Evolutionary conservation across 2,113 vertebrate species (phyloP).

Genomic region (Poeciliopsis prolifica): DNA sequence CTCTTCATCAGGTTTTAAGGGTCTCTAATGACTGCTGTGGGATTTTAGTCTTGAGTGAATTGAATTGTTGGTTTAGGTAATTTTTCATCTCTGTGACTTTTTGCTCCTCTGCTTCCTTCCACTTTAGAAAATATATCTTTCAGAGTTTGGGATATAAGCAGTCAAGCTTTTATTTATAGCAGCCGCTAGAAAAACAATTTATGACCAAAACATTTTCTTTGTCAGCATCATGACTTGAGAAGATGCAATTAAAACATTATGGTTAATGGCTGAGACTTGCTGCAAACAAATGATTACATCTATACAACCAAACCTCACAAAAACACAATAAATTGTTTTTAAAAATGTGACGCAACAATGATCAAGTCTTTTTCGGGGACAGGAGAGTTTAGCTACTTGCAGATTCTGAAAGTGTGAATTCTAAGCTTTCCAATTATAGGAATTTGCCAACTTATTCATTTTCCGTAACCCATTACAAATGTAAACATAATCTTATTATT

Average conservation of each 20-base stretch:
- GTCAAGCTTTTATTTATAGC: background rate
- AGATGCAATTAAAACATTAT: background rate
- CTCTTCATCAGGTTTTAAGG: conserved; percentile 60
- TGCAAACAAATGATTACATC: conserved; percentile 7
- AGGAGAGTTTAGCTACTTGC: no score
- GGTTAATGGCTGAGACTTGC: background rate
- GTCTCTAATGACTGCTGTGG: conserved; percentile 65
- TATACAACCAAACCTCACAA: background rate
- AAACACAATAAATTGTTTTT: background rate
- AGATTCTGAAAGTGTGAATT: no score
- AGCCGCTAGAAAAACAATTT: conserved; percentile 10
- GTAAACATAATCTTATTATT: no score
- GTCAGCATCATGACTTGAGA: conserved; percentile 20
- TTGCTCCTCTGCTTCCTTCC: conserved; percentile 33
- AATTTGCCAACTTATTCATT: no score
- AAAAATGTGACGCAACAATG: no score
- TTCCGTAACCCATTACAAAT: no score
- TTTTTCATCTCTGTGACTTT: conserved; percentile 57
- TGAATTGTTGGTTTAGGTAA: conserved; percentile 65
- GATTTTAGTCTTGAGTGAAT: conserved; percentile 72
- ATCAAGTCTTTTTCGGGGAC: no score
- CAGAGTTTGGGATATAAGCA: conserved; percentile 19
- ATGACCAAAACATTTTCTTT: conserved; percentile 9
- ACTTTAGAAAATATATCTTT: conserved; percentile 48
- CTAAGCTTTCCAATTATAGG: no score